Conservation (phyloP, 2,797 vertebrate species). For the Heteromormyrus szaboi region DNA sequence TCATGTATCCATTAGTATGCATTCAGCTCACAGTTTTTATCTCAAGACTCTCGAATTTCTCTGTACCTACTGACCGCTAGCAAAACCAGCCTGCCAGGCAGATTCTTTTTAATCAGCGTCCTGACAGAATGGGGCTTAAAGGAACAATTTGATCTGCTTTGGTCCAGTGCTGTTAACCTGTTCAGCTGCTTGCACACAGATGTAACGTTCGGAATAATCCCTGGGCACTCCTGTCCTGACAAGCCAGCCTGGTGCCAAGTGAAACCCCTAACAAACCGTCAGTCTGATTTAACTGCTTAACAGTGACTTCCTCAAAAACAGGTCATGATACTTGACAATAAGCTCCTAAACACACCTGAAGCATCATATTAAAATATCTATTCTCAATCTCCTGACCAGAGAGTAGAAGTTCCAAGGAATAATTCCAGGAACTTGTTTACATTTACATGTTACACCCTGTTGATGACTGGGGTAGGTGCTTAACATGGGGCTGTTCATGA, state of each 20-base stretch:
- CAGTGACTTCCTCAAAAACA: neutral
- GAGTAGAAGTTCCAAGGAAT: neutral
- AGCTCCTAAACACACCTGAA: neutral
- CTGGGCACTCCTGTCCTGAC: constrained; percentile 26
- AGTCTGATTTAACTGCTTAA: neutral
- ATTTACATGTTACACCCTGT: neutral
- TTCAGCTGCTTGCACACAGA: neutral
- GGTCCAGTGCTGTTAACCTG: neutral
- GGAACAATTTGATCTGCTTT: neutral
- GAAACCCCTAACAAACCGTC: constrained; percentile 25
- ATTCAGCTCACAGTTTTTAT: neutral
- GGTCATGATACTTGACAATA: neutral
- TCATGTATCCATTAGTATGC: neutral
- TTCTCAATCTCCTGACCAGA: neutral
- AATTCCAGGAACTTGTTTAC: neutral
- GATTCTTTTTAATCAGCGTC: constrained; percentile 4
- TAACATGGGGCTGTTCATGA: neutral
- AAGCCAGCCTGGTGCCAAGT: constrained; percentile 14
- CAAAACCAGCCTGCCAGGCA: neutral
- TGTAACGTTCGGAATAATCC: neutral
- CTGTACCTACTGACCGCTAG: neutral
- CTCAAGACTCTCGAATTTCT: constrained; percentile 6
- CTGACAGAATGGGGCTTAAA: neutral
- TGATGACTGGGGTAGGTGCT: neutral
- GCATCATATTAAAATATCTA: neutral